A percentile compares a stretch with the other conserved stretches of the same genome.
These are phyloP conservation scores for Neostethus bicornis DNA, from an alignment of 2,797 vertebrate species.

Conservation along the genomic window DNA sequence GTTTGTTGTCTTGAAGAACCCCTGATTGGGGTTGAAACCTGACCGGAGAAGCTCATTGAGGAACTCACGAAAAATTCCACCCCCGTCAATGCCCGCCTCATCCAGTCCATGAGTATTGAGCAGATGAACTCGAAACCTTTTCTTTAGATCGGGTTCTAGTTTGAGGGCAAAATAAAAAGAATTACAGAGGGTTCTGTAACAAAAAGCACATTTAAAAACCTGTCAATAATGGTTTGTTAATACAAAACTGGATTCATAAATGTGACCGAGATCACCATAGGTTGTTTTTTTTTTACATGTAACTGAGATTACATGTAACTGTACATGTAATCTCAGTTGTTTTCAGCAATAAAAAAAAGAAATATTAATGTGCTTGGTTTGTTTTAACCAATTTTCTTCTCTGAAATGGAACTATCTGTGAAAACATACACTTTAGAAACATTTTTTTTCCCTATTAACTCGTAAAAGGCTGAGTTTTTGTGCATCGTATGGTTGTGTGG, in stretches of 20 bases:
- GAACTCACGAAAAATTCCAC: constrained; percentile 97
- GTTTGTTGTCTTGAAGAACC: constrained; percentile 98
- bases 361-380: constrained; percentile 15
- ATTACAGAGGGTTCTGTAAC: constrained; percentile 4
- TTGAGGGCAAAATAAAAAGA: constrained; percentile 9
- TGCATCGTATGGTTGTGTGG: no score
- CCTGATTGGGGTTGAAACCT: constrained; percentile 98
- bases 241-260: constrained; percentile 24
- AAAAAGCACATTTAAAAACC: constrained; percentile 2
- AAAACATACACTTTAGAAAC: constrained; percentile 2
- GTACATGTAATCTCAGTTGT: constrained; percentile 11
- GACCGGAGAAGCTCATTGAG: constrained; percentile 96
- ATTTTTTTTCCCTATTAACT: no score
- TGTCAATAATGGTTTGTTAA: constrained; percentile 13
- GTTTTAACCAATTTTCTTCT: constrained; percentile 10
- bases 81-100: constrained; percentile 97
- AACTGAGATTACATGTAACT: no score
- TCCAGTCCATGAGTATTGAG: constrained; percentile 96
- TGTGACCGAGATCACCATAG: neutral
- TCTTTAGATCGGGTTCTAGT: constrained; percentile 94
- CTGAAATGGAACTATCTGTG: constrained; percentile 1
- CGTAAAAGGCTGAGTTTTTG: no score
- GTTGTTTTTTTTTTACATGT: constrained; percentile 13
- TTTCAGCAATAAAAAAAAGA: constrained; percentile 1
- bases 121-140: constrained; percentile 93